Evolutionary conservation across 1,140 invertebrate species (phyloP).

Genomic region (Diorhabda sublineata): DNA sequence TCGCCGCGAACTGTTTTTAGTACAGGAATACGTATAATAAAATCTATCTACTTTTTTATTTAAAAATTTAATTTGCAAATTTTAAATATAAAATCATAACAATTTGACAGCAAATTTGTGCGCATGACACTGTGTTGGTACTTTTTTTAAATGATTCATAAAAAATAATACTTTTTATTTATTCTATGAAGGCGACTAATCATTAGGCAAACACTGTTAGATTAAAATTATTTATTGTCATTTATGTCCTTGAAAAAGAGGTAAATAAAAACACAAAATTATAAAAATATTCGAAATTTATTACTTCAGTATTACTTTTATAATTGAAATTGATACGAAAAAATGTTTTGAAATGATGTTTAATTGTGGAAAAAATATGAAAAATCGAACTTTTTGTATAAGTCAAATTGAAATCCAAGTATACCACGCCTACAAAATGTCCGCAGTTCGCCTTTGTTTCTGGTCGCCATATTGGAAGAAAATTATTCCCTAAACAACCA

Average conservation of each 20-base stretch:
- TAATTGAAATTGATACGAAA: background rate
- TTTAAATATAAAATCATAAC: too few species aligned
- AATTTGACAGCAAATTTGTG: background rate
- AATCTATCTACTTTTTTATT: too few species aligned
- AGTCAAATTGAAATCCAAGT: constrained; percentile 20
- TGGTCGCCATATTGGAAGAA: constrained; percentile 46
- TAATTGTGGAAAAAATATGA: constrained; percentile 7
- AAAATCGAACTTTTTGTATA: constrained; percentile 14
- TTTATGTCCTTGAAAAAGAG: constrained; percentile 25
- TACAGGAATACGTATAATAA: too few species aligned
- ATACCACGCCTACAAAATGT: constrained; percentile 46
- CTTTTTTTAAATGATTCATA: constrained; percentile 8
- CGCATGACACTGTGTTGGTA: constrained; percentile 4
- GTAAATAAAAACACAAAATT: constrained; percentile 33
- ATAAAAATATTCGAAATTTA: constrained; percentile 21
- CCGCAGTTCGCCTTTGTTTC: constrained; percentile 36
- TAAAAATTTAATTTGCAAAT: too few species aligned
- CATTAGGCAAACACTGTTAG: background rate
- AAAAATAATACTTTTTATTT: background rate
- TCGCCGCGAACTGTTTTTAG: too few species aligned
- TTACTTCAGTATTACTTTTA: constrained; percentile 13
- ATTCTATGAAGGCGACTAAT: background rate
- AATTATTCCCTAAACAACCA: constrained; percentile 43
- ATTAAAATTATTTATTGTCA: constrained; percentile 9
- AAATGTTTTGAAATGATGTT: background rate